Evolutionary conservation across 92 coral and sea anemone species (phyloP).

Genomic region (Zoanthus sociatus): DNA sequence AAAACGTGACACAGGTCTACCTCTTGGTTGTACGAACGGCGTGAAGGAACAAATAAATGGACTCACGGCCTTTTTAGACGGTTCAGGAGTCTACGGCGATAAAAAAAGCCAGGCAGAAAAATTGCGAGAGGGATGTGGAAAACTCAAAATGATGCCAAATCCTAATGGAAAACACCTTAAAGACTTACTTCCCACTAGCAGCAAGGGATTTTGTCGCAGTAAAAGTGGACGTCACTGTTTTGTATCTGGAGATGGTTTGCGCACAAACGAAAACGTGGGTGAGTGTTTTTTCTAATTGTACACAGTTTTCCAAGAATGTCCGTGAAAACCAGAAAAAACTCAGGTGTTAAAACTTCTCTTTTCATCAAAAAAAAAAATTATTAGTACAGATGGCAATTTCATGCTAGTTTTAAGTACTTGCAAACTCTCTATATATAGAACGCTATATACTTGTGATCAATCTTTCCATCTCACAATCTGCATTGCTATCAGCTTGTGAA

Average conservation of each 20-base stretch:
- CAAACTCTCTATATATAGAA: too few species aligned
- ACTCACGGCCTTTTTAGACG: conserved; percentile 67
- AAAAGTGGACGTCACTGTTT: conserved; percentile 40
- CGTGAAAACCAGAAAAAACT: too few species aligned
- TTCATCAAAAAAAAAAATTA: too few species aligned
- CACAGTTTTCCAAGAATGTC: not conserved
- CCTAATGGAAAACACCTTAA: conserved; percentile 27
- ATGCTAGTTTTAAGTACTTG: too few species aligned
- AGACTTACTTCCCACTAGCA: conserved; percentile 38
- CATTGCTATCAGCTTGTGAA: too few species aligned
- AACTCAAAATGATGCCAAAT: conserved; percentile 29
- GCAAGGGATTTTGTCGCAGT: conserved; percentile 48
- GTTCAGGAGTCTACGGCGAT: conserved; percentile 66
- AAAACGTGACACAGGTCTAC: conserved; percentile 50
- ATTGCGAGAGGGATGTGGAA: conserved; percentile 46
- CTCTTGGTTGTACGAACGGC: not conserved
- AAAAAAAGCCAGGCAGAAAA: conserved; percentile 7
- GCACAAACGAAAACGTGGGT: conserved; percentile 73
- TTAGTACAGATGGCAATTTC: too few species aligned
- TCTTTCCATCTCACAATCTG: too few species aligned
- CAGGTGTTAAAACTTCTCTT: too few species aligned
- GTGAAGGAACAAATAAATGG: conserved; percentile 66
- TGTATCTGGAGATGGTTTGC: conserved; percentile 57
- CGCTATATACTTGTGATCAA: too few species aligned
- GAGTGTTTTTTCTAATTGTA: not conserved